These are phyloP conservation scores for Antrozous pallidus DNA, from an alignment of 2,797 vertebrate genomes.

Conservation along the genomic window DNA sequence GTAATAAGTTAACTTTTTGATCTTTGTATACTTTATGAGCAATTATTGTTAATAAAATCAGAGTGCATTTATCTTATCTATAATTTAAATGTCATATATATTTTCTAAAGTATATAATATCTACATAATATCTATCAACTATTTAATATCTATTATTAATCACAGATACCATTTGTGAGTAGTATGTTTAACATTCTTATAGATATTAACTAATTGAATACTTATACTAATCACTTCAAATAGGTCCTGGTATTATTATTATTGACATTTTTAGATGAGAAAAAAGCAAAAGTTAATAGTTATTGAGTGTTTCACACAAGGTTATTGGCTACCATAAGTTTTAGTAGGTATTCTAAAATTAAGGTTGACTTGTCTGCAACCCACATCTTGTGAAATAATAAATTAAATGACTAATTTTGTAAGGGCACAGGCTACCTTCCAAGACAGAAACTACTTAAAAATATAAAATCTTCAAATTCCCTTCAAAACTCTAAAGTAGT, in stretches of 20 bases:
- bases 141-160: background rate
- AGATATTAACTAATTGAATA: background rate
- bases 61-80: background rate
- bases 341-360: background rate
- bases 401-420: background rate
- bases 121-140: background rate
- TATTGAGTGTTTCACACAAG: background rate
- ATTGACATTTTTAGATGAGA: background rate
- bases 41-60: background rate
- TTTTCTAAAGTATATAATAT: background rate
- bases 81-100: background rate
- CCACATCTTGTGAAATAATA: background rate
- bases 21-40: background rate
- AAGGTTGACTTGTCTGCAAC: background rate
- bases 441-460: background rate
- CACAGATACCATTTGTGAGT: background rate
- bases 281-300: background rate
- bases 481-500: background rate
- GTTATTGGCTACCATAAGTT: background rate
- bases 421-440: background rate
- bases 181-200: background rate
- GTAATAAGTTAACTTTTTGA: background rate
- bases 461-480: background rate
- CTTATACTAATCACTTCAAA: background rate
- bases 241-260: background rate